Percentiles rank a stretch among this genome's conserved stretches.
phyloP scores from a whole-genome alignment of 1,140 invertebrate genomes.

The Brachionus asplanchnoidis region DNA sequence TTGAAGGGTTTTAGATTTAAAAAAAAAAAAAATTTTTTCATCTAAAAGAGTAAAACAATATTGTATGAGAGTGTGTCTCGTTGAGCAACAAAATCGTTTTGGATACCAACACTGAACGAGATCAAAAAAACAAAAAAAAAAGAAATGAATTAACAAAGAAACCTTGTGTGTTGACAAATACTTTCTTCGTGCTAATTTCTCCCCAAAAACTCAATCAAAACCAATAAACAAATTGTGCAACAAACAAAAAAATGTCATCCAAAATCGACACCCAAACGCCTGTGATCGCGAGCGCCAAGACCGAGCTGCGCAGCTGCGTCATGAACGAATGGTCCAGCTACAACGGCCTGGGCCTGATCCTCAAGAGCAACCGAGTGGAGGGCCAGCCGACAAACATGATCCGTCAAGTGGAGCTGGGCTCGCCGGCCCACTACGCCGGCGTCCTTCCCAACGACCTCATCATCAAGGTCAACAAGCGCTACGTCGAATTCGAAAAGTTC shows the following conservation, averaged over 20 bases:
- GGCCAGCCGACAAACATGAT: not conserved
- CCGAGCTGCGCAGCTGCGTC: slow-evolving; percentile 23
- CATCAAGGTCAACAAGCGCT: not conserved
- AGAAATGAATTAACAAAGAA: slow-evolving; percentile 15
- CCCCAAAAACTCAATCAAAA: not conserved
- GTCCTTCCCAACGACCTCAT: slow-evolving; percentile 24
- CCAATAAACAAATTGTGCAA: not conserved
- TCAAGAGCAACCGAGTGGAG: not conserved
- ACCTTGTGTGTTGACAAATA: not conserved
- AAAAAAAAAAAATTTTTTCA: not conserved
- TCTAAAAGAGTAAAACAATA: not conserved
- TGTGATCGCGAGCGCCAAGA: not conserved
- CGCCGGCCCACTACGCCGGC: slow-evolving; percentile 38
- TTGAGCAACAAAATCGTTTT: slow-evolving; percentile 4
- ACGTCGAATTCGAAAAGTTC: slow-evolving; percentile 37
- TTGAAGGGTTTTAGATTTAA: slow-evolving; percentile 10
- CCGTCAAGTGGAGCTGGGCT: slow-evolving; percentile 8
- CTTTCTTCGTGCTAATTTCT: not conserved
- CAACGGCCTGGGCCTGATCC: slow-evolving; percentile 34
- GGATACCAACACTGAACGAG: not conserved
- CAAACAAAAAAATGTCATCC: not conserved
- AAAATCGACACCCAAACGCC: not conserved
- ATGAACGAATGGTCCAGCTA: slow-evolving; percentile 14
- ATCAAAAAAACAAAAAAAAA: not conserved
- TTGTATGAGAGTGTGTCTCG: not conserved